Percentiles rank a stretch among this genome's conserved stretches.
Evolutionary conservation across 2,797 vertebrate genomes (phyloP).

Genomic region (Novumbra hubbsi): DNA sequence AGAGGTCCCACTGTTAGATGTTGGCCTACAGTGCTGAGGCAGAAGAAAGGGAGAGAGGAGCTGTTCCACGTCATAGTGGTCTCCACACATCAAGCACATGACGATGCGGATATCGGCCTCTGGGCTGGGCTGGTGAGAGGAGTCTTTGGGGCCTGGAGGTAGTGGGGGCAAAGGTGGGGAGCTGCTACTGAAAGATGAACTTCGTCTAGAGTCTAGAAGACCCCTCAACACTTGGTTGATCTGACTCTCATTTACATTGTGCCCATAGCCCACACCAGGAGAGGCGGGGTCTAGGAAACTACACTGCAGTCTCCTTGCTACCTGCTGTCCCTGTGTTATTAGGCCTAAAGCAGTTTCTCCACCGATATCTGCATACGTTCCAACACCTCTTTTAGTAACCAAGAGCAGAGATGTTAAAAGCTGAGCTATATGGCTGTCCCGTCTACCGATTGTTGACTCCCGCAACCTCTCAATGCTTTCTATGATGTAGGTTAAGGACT

Average conservation of each 20-base stretch:
- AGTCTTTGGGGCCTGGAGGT: conserved; percentile 79
- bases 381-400: conserved; percentile 79
- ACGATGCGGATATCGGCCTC: conserved; percentile 80
- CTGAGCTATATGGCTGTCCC: conserved; percentile 72
- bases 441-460: conserved; percentile 73
- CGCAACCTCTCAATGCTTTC: conserved; percentile 85
- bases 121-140: conserved; percentile 63
- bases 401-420: conserved; percentile 79
- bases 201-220: conserved; percentile 80
- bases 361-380: conserved; percentile 65
- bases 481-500: conserved; percentile 81
- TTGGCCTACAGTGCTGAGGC: conserved; percentile 72
- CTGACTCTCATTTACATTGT: conserved; percentile 83
- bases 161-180: conserved; percentile 72
- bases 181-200: conserved; percentile 60
- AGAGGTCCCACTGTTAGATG: conserved; percentile 66
- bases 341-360: conserved; percentile 81
- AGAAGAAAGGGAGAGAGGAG: conserved; percentile 77
- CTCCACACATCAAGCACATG: conserved; percentile 86
- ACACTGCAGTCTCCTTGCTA: conserved; percentile 80
- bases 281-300: conserved; percentile 78
- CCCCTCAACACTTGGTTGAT: conserved; percentile 82
- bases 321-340: conserved; percentile 81
- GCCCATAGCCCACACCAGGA: conserved; percentile 78
- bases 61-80: conserved; percentile 75